These are phyloP conservation scores for Drosophila imparisetae DNA, from an alignment of 2,888 invertebrate species.

Conservation along the genomic window DNA sequence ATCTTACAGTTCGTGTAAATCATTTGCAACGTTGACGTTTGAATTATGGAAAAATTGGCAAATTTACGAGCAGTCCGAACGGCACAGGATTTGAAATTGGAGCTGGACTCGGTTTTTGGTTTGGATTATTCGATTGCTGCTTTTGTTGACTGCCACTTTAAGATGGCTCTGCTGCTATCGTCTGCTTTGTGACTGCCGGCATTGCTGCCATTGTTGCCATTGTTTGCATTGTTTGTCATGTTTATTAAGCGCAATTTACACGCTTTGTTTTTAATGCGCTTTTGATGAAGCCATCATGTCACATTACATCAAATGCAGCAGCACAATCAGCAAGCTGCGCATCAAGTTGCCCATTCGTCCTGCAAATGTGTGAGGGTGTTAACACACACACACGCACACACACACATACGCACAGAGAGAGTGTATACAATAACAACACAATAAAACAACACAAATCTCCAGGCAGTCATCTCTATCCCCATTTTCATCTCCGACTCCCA, in stretches of 20 bases:
- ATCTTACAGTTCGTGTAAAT: conserved; percentile 53
- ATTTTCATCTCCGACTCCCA: conserved; percentile 12
- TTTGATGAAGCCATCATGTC: conserved; percentile 82
- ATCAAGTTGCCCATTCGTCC: conserved; percentile 22
- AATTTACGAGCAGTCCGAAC: conserved; percentile 45
- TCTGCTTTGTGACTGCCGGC: background rate
- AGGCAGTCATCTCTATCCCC: conserved; percentile 54
- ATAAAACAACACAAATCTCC: conserved; percentile 64
- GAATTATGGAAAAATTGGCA: conserved; percentile 55
- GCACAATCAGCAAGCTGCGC: conserved; percentile 34
- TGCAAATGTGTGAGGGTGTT: conserved; percentile 54
- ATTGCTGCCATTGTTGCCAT: conserved; percentile 3
- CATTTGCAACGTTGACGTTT: conserved; percentile 50
- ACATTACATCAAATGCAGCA: conserved; percentile 77
- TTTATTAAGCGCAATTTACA: conserved; percentile 59
- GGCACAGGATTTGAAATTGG: conserved; percentile 8
- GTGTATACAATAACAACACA: conserved; percentile 49
- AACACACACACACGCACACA: conserved; percentile 16
- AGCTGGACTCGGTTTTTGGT: background rate
- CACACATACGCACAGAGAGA: background rate
- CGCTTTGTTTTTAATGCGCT: conserved; percentile 81
- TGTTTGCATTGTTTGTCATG: conserved; percentile 33
- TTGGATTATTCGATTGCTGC: background rate
- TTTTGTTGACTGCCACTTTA: background rate
- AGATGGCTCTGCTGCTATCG: background rate